Evolutionary conservation across 2,113 vertebrate species (phyloP), one percentile per base, ranked within the genome.

Genomic region (Cyprinodon tularosa): DNA sequence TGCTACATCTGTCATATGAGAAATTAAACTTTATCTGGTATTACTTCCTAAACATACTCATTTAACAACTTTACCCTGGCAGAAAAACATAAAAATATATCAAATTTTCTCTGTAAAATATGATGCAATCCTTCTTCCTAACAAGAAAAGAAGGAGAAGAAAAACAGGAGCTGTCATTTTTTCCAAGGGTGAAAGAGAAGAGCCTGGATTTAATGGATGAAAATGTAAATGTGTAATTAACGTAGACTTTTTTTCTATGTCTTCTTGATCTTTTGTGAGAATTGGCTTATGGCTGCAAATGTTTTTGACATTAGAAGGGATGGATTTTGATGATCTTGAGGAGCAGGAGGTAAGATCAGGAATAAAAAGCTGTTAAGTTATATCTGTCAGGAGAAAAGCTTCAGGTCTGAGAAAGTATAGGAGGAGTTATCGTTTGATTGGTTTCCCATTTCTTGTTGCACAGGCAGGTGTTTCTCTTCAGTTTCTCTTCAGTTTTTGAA

Each of bases 401-500:
- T 74, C 81, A 76, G 71, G 5, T 53, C 73, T 74, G 71, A 45
- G 68, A 62, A 66, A 64, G 70, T 8, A 44, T 44, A 60, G 42
- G 83, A 77, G n/a, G 66, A 78, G 72, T 82, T 84, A 86, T 66
- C 75, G 68, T 85, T 77, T 82, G 75, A 73, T 72, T 71, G 73
- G 64, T 68, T 57, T 57, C 83, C 66, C 42, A 68, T 61, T 87
- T 72, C 61, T 84, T 89, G 78, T 87, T 87, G 88, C 84, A 78
- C 70, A 75, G 88, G 82, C 82, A 45, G 5, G 6, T 45, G 44
- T 10, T 50, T 50, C 29, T 29, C 29, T 29, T 29, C 29, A 29
- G 29, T 29, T 29, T 29, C 29, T 29, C 29, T 29, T 29, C 29
- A 29, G 29, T 29, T 29, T 29, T 29, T 29, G 29, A 29, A 29